Conservation (phyloP, 2,113 vertebrate genomes). For the Choloepus hoffmanni region DNA sequence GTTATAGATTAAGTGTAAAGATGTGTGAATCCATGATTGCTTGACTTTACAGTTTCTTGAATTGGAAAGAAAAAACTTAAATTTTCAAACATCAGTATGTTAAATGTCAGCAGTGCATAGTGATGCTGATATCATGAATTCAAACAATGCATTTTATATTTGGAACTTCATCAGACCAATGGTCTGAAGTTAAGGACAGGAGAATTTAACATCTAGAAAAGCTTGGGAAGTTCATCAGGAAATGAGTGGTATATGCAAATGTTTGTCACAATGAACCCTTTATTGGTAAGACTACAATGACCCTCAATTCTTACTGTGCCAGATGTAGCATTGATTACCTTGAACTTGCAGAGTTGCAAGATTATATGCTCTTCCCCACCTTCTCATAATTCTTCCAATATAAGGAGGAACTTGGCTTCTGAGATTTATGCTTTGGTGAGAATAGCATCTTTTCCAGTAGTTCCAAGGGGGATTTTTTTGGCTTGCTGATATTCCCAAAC, state of each 20-base stretch:
- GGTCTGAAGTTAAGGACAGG: conserved; percentile 9
- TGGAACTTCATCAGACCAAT: not conserved
- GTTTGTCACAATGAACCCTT: not conserved
- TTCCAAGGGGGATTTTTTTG: conserved; percentile 36
- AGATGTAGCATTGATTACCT: not conserved
- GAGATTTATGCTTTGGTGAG: conserved; percentile 1
- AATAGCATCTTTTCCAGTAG: conserved; percentile 42
- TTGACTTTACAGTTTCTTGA: conserved; percentile 67
- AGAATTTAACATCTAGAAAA: conserved; percentile 26
- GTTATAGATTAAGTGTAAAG: conserved; percentile 63
- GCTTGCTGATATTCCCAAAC: conserved; percentile 31
- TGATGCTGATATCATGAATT: conserved; percentile 11
- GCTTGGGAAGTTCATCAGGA: not conserved
- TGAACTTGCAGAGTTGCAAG: conserved; percentile 26
- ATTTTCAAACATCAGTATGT: conserved; percentile 14
- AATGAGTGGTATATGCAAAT: not conserved
- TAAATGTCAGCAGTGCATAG: conserved; percentile 42
- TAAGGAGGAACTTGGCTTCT: conserved; percentile 43
- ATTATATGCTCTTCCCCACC: not conserved
- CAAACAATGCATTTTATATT: conserved; percentile 7
- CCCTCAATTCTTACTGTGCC: not conserved
- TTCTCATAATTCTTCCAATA: conserved; percentile 46
- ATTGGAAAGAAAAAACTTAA: conserved; percentile 55
- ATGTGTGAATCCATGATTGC: conserved; percentile 59
- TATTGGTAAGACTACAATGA: not conserved